phyloP scores from a whole-genome alignment of 2,797 vertebrate species.

The Argyrosomus regius region DNA sequence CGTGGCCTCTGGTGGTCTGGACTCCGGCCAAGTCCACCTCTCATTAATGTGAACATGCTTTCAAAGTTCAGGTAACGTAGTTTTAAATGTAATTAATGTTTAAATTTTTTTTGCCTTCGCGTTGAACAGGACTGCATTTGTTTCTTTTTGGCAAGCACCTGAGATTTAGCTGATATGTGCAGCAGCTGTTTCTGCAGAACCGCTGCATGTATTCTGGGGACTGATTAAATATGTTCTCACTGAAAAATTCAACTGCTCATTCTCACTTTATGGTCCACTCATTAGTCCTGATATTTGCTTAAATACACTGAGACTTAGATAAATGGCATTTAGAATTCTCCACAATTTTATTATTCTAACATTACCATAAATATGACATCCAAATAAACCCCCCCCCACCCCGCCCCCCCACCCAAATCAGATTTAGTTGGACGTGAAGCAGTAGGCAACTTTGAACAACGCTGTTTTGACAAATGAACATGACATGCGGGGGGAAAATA shows the following conservation, averaged over 20 bases:
- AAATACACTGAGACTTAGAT: constrained; percentile 73
- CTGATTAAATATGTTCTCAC: constrained; percentile 63
- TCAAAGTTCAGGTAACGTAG: constrained; percentile 60
- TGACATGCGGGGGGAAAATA: constrained; percentile 87
- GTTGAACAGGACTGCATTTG: constrained; percentile 48
- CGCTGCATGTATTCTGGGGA: constrained; percentile 10
- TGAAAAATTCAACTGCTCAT: constrained; percentile 62
- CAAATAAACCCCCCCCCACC: constrained; percentile 74
- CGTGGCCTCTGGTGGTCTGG: constrained; percentile 63
- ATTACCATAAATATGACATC: constrained; percentile 85
- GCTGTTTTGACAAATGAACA: constrained; percentile 89
- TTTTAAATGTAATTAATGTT: constrained; percentile 61
- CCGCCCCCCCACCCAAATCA: constrained; percentile 66
- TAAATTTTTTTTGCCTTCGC: constrained; percentile 37
- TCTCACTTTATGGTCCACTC: constrained; percentile 60
- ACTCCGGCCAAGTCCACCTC: constrained; percentile 65
- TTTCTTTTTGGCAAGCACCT: constrained; percentile 52
- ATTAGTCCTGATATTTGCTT: constrained; percentile 69
- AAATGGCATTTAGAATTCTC: constrained; percentile 75
- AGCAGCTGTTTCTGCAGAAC: constrained; percentile 63
- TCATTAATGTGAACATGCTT: constrained; percentile 67
- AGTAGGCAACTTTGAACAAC: constrained; percentile 81
- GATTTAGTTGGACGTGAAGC: constrained; percentile 82
- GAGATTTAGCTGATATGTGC: constrained; percentile 43
- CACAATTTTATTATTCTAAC: constrained; percentile 80